Conservation (phyloP, 2,797 vertebrate genomes). For the Diglossa cyanea region DNA sequence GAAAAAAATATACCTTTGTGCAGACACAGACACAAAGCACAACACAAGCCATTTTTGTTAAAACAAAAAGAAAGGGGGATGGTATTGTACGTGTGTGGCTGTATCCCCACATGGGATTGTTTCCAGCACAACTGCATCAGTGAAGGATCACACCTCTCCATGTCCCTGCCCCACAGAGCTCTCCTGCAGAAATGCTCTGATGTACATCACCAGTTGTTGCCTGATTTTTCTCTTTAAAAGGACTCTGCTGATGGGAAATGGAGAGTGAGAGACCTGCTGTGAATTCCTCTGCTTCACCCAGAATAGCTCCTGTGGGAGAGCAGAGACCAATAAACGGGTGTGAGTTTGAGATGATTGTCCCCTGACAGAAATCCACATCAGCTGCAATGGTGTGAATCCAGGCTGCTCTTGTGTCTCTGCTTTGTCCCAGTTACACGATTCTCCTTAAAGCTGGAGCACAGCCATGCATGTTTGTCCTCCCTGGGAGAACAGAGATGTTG, state of each 20-base stretch:
- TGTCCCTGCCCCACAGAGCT: not conserved
- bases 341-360: slow-evolving; percentile 22
- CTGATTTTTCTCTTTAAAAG: slow-evolving; percentile 4
- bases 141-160: slow-evolving; percentile 14
- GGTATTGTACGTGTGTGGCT: not conserved
- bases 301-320: not conserved
- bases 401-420: not conserved
- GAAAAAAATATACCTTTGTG: not conserved
- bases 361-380: not conserved
- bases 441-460: not conserved
- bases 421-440: not conserved
- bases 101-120: not conserved
- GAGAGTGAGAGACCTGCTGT: not conserved
- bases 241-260: not conserved
- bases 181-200: not conserved
- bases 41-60: not conserved
- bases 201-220: not conserved
- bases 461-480: not conserved
- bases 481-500: not conserved
- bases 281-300: not conserved
- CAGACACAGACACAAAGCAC: not conserved
- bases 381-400: slow-evolving; percentile 1
- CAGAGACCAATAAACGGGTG: slow-evolving; percentile 3
- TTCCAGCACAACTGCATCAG: not conserved
- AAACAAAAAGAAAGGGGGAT: not conserved